These are phyloP conservation scores for Rachycentron canadum DNA, from an alignment of 2,797 vertebrate genomes.

Conservation along the genomic window DNA sequence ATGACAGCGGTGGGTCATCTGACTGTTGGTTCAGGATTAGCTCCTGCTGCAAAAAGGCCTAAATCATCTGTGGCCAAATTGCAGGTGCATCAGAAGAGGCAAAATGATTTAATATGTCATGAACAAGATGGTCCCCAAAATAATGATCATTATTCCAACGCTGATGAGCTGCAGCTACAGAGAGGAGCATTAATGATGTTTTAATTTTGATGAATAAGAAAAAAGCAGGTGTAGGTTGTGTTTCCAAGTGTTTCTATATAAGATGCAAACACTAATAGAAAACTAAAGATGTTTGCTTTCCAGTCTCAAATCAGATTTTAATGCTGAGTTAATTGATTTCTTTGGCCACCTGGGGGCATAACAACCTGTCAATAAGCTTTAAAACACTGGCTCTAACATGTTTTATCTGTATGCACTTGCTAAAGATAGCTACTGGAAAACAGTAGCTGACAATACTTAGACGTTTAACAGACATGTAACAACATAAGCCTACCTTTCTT, in stretches of 20 bases:
- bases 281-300: not conserved
- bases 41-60: not conserved
- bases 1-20: not conserved
- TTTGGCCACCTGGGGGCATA: too few species aligned
- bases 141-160: slow-evolving; percentile 39
- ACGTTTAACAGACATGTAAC: too few species aligned
- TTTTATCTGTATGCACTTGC: too few species aligned
- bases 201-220: too few species aligned
- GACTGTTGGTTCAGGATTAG: not conserved
- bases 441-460: too few species aligned
- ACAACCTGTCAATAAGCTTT: not conserved
- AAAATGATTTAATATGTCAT: not conserved
- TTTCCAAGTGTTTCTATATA: too few species aligned
- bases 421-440: not conserved
- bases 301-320: not conserved
- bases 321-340: not conserved
- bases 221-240: too few species aligned
- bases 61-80: slow-evolving; percentile 7
- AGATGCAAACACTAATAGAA: too few species aligned
- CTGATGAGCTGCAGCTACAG: not conserved
- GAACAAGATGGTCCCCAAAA: slow-evolving; percentile 3
- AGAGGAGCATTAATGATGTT: slow-evolving; percentile 7
- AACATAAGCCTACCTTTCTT: too few species aligned
- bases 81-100: slow-evolving; percentile 24
- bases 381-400: not conserved